A percentile compares a stretch with the other conserved stretches of the same genome.
Evolutionary conservation across 1,140 invertebrate genomes (phyloP).

Genomic region (Drosophila jambulina): DNA sequence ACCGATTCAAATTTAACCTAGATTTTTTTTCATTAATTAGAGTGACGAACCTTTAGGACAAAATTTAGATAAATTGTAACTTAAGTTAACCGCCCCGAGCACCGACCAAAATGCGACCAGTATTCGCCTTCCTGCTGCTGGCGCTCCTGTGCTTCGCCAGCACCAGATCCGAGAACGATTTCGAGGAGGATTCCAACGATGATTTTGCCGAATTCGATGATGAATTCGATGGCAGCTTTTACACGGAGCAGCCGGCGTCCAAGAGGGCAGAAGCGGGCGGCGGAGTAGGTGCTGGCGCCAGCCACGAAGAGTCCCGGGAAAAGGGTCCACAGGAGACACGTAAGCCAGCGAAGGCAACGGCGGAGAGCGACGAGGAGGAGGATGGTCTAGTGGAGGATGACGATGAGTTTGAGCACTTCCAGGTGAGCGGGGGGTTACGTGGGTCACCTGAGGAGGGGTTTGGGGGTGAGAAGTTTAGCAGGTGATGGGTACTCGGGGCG

Average conservation of each 20-base stretch:
- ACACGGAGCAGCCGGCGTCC: conserved; percentile 44
- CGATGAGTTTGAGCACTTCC: conserved; percentile 96
- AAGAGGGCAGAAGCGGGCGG: conserved; percentile 57
- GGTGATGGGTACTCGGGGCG: background rate
- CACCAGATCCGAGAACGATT: conserved; percentile 41
- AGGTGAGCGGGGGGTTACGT: conserved; percentile 21
- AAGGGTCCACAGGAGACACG: conserved; percentile 26
- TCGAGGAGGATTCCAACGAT: conserved; percentile 86
- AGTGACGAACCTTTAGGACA: conserved; percentile 57
- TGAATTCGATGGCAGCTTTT: conserved; percentile 90
- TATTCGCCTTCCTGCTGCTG: conserved; percentile 65
- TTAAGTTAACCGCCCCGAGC: conserved; percentile 35
- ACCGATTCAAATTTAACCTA: conserved; percentile 66
- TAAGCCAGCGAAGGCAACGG: conserved; percentile 13
- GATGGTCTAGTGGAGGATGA: conserved; percentile 87
- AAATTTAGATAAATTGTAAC: conserved; percentile 65
- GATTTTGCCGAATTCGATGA: conserved; percentile 99
- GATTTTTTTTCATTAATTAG: conserved; percentile 69
- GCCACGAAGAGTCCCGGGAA: conserved; percentile 11
- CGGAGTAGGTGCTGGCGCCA: conserved; percentile 14
- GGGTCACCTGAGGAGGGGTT: background rate
- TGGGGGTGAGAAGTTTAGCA: background rate
- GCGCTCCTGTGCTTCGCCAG: conserved; percentile 61
- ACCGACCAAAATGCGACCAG: conserved; percentile 63
- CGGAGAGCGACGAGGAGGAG: conserved; percentile 66